Evolutionary conservation across 2,888 invertebrate species (phyloP).

Genomic region (Nemurella pictetii): DNA sequence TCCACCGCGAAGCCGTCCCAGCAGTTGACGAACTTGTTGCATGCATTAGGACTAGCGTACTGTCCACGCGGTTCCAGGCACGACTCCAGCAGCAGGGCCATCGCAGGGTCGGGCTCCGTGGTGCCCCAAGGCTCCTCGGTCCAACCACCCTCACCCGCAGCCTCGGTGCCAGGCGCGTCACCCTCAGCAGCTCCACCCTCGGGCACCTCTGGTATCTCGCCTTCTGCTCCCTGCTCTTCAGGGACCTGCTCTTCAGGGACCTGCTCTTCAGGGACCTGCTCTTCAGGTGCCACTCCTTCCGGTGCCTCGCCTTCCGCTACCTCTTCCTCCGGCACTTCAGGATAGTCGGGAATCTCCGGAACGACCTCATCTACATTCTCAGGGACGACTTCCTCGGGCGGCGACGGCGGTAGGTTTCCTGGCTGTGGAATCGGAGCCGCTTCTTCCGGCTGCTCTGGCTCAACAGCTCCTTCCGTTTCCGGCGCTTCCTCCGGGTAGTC

Average conservation of each 20-base stretch:
- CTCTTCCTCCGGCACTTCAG: neutral
- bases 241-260: conserved; percentile 21
- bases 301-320: neutral
- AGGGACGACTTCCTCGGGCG: neutral
- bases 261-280: conserved; percentile 31
- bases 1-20: conserved; percentile 71
- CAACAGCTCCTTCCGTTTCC: neutral
- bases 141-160: neutral
- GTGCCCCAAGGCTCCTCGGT: neutral
- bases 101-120: conserved; percentile 56
- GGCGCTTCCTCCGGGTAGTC: neutral
- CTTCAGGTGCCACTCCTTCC: neutral
- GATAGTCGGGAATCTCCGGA: neutral
- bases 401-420: conserved; percentile 35
- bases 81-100: conserved; percentile 29
- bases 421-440: neutral
- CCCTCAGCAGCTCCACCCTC: neutral
- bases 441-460: neutral
- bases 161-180: neutral
- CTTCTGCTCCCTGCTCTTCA: conserved; percentile 18
- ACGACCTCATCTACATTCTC: conserved; percentile 23
- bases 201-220: neutral
- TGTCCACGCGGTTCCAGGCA: conserved; percentile 58
- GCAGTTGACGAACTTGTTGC: conserved; percentile 69
- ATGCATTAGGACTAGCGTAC: conserved; percentile 62